A percentile compares a stretch with the other conserved stretches of the same genome.
These are phyloP conservation scores for Mormyrops attenuatus DNA, from an alignment of 2,797 vertebrate genomes.

Conservation along the genomic window DNA sequence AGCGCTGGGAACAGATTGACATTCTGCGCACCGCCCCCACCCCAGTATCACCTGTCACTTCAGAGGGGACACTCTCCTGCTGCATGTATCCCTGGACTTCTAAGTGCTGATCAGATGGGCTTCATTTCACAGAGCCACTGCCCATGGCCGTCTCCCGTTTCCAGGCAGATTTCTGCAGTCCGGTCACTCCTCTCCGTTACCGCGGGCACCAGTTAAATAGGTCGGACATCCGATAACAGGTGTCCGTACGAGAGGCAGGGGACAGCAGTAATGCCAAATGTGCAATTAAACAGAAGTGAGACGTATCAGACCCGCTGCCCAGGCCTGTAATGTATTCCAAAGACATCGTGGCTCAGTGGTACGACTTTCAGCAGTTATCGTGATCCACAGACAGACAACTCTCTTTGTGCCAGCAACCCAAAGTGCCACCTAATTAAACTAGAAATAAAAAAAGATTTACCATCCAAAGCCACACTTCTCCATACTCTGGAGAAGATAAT, in stretches of 20 bases:
- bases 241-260: background rate
- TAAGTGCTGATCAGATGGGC: background rate
- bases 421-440: slow-evolving; percentile 7
- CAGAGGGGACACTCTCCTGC: background rate
- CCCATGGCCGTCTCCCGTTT: background rate
- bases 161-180: background rate
- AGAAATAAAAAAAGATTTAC: slow-evolving; percentile 12
- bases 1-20: background rate
- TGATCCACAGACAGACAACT: background rate
- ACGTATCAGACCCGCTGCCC: background rate
- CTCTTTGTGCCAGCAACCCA: background rate
- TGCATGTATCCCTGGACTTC: background rate
- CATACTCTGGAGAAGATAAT: slow-evolving; percentile 1
- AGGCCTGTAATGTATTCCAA: slow-evolving; percentile 9
- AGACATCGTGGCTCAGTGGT: background rate
- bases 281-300: slow-evolving; percentile 18
- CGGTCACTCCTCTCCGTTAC: background rate
- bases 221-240: background rate
- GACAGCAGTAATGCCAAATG: background rate
- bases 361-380: background rate
- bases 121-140: background rate
- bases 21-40: background rate
- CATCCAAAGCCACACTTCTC: background rate
- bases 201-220: background rate
- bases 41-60: background rate